Evolutionary conservation across 2,888 invertebrate genomes (phyloP), one percentile per base, ranked within the genome.

Genomic region (Cryptosula pallasiana): DNA sequence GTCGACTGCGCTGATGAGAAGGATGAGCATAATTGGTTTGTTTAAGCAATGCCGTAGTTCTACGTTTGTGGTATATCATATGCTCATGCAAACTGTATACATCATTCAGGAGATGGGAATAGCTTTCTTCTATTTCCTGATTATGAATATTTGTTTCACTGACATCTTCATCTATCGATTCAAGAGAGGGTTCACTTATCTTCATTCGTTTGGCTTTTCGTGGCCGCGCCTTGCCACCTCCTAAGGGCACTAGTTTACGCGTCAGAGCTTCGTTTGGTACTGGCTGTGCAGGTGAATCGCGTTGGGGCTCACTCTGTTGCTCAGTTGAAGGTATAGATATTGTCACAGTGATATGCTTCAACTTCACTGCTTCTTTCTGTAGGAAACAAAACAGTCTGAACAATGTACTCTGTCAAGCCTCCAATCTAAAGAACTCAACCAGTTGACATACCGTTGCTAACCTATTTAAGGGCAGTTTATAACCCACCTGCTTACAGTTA

Each of bases 141-240:
- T 35, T 29, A 54, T 70, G 45, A 29, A 25, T 16, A 29, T 25
- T 54, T 2, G 3, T 20, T 32, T 70, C 70, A n/a, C 29, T 23
- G 5, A 54, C 1, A 23, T 70, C 70, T 70, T 70, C 70, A 23
- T 36, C 25, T 70, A 70, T 70, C 3, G 70, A 70, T 25, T 54
- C 36, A 25, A 70, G n/a, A 5, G 27, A 3, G 5, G 70, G 70
- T 29, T 36, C 45, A n/a, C 34, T 29, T 2, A 70, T 70, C 32
- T 70, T 70, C 70, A 70, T 70, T 36, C 70, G 20, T 29, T 70
- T 70, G 2, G 70, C 45, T 36, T 70, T 70, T 3, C 70, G 36
- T 35, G 70, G 55, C 3, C 70, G 70, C 9, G 45, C 23, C 23
- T 54, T 36, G 29, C 70, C 70, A 25, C 63, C n/a, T 3, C 63